These are phyloP conservation scores for Daphoenositta chrysoptera DNA, from an alignment of 2,113 vertebrate species.

Conservation along the genomic window DNA sequence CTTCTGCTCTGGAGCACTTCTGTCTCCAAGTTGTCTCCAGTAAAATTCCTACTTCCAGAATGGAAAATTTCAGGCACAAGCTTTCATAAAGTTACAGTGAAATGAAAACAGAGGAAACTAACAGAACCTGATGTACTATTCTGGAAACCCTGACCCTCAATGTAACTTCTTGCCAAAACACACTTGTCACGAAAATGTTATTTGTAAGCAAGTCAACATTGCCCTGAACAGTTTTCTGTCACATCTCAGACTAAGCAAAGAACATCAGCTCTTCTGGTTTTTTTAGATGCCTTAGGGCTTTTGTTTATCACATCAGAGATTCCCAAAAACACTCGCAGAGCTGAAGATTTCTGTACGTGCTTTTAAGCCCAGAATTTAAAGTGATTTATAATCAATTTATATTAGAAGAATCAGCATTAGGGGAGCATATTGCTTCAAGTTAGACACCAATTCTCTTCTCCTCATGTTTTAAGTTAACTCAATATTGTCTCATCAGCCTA, in stretches of 20 bases:
- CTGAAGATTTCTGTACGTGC: background rate
- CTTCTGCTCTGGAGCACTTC: background rate
- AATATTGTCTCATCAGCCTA: background rate
- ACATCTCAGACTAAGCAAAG: background rate
- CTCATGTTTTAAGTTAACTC: background rate
- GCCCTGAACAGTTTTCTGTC: background rate
- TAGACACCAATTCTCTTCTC: background rate
- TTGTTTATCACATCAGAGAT: background rate
- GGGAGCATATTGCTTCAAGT: background rate
- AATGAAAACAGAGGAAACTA: background rate
- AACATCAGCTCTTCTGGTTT: background rate
- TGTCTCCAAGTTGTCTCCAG: background rate
- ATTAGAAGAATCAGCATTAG: background rate
- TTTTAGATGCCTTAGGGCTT: background rate
- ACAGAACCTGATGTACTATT: background rate
- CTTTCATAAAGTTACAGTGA: background rate
- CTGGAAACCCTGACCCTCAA: background rate
- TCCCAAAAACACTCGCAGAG: background rate
- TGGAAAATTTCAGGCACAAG: slow-evolving; percentile 38
- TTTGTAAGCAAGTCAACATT: background rate
- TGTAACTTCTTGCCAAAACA: background rate
- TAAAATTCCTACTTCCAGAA: slow-evolving; percentile 1
- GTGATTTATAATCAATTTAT: background rate
- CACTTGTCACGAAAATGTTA: background rate
- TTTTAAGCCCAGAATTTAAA: background rate